phyloP scores from a whole-genome alignment of 2,797 vertebrate genomes.

The Sebastes paucispinis region DNA sequence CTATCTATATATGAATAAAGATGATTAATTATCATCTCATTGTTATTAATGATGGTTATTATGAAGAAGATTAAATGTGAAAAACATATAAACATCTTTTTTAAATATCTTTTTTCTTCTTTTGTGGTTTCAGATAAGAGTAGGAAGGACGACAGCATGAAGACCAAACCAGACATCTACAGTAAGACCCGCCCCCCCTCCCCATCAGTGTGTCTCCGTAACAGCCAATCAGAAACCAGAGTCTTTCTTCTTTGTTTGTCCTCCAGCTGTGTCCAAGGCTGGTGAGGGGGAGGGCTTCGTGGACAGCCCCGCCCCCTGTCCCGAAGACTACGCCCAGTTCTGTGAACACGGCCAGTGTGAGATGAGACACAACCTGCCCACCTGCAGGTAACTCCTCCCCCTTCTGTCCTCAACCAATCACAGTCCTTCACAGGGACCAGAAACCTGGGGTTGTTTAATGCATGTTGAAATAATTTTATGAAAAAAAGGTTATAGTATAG shows the following conservation, averaged over 20 bases:
- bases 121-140: constrained; percentile 69
- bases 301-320: constrained; percentile 88
- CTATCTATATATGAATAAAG: too few relatives aligned
- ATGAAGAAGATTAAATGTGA: too few relatives aligned
- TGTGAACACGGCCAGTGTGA: constrained; percentile 96
- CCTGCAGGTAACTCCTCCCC: constrained; percentile 87
- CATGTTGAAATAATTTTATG: too few relatives aligned
- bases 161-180: constrained; percentile 64
- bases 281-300: constrained; percentile 88
- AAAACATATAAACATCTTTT: too few relatives aligned
- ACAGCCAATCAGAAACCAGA: constrained; percentile 41
- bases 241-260: neutral
- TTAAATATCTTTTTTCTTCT: neutral
- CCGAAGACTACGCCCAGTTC: constrained; percentile 90
- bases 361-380: constrained; percentile 91
- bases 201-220: neutral
- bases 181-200: constrained; percentile 10
- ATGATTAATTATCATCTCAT: too few relatives aligned
- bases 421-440: too few relatives aligned
- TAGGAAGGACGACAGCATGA: constrained; percentile 67
- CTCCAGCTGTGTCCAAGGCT: constrained; percentile 86
- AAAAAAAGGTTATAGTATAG: too few relatives aligned
- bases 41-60: too few relatives aligned
- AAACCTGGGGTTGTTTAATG: too few relatives aligned
- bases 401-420: neutral